phyloP scores from a whole-genome alignment of 2,113 vertebrate species.

The Geococcyx californianus region DNA sequence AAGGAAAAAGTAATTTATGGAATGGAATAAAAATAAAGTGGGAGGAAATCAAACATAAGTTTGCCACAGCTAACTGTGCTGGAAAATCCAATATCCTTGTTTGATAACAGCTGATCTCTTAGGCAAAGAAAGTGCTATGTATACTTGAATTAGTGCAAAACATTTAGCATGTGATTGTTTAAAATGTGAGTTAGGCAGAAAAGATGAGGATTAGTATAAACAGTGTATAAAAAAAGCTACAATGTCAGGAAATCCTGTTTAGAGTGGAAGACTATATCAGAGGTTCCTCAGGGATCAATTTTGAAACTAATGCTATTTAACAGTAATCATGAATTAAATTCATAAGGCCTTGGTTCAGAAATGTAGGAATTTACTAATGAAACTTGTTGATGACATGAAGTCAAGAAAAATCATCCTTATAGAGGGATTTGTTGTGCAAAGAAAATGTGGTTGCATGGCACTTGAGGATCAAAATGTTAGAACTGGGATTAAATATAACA shows the following conservation, averaged over 20 bases:
- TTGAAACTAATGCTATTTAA: background rate
- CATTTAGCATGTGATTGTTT: background rate
- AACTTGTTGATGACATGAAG: background rate
- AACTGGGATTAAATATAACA: background rate
- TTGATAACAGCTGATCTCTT: background rate
- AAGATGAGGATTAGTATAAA: background rate
- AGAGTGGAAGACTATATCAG: background rate
- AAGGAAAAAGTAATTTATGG: background rate
- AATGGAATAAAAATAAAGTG: background rate
- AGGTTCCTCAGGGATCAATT: background rate
- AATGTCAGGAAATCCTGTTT: background rate
- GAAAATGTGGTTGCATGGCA: background rate
- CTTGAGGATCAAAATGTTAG: background rate
- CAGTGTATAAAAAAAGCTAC: background rate
- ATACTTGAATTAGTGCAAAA: background rate
- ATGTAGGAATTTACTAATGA: background rate
- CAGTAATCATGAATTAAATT: background rate
- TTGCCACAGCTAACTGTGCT: background rate
- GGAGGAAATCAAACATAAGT: background rate
- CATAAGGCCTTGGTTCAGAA: background rate
- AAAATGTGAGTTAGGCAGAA: background rate
- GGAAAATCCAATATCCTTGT: background rate
- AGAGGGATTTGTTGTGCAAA: background rate
- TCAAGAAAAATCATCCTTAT: background rate
- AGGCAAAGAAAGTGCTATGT: background rate